Base-by-base conservation (phyloP, 2,888 invertebrate genomes). In the Scrobipalpa costella region DNA sequence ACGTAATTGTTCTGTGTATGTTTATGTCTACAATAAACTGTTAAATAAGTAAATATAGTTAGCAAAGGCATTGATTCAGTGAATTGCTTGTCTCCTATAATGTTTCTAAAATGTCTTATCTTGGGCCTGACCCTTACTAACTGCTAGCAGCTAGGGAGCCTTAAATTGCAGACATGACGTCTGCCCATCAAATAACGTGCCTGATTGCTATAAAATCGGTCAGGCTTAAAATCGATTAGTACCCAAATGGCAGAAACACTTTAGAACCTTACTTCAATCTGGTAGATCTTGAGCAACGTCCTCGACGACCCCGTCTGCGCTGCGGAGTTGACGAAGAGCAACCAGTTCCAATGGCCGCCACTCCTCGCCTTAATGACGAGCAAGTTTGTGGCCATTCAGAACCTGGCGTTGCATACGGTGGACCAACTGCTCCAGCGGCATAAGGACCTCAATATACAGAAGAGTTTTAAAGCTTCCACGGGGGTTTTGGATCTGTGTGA, bases 371-470 rank as follows among this genome's bases (percentile, higher is more conserved):
- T 92, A 55, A 88, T 92, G 77, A 84, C 85, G 68, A 91, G 92
- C 73, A 84, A 89, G 52, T 93, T 85, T 70, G 74, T 91, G 47
- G 88, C 90, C 0, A 92, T 93, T 33, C 93, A 93, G 68, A 80
- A 85, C 61, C 84, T 92, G 0, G 88, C 92, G 0, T 67, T 93
- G 15, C 79, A 83, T 44, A 88, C 92, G 0, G 83, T 93, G 0
- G 83, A 92, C 50, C 86, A 86, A 67, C 73, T 93, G 55, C 84
- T 92, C 27, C 83, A 86, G 57, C 83, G 92, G 19, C 88, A 88
- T 64, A 86, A 86, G 57, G 91, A 93, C 58, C 73, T 81, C n/a
- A 75, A 78, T 0, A 80, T 92, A 21, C 93, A 93, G 73, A 86
- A 88, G 68, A 84, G 84, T 0, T 93, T 93, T 64, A 82, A 87